These are phyloP conservation scores for Stictonetta naevosa DNA, from an alignment of 2,113 vertebrate species.

Conservation along the genomic window DNA sequence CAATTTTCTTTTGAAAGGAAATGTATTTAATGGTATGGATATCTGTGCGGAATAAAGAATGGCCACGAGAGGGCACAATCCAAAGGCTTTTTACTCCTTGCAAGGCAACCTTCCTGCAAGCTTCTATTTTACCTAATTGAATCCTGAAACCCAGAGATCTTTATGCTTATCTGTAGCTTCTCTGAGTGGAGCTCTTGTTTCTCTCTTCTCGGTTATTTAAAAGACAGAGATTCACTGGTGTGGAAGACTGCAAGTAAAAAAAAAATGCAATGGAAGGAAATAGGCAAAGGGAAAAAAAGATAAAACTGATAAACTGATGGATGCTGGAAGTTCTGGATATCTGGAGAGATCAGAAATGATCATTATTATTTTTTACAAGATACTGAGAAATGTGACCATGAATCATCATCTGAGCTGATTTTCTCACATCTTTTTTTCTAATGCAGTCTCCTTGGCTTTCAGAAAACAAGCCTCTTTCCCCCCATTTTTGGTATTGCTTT, in stretches of 20 bases:
- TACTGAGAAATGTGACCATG: conserved; percentile 70
- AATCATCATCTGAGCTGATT: conserved; percentile 65
- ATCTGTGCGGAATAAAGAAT: background rate
- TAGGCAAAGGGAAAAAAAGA: background rate
- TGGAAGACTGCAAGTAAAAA: conserved; percentile 12
- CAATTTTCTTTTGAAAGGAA: background rate
- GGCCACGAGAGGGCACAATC: conserved; percentile 81
- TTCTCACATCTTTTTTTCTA: conserved; percentile 36
- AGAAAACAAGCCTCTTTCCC: conserved; percentile 36
- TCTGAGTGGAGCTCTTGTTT: conserved; percentile 25
- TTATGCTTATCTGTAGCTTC: conserved; percentile 21
- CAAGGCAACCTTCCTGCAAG: conserved; percentile 17
- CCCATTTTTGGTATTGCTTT: background rate
- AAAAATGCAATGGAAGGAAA: conserved; percentile 24
- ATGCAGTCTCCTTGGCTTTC: conserved; percentile 17
- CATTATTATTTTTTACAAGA: conserved; percentile 30
- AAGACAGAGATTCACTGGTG: background rate
- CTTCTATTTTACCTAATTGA: conserved; percentile 7
- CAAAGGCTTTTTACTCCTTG: conserved; percentile 72
- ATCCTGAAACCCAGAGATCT: conserved; percentile 31
- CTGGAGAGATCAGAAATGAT: conserved; percentile 43
- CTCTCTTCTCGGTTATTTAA: conserved; percentile 4
- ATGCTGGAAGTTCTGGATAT: conserved; percentile 39
- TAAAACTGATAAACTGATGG: background rate
- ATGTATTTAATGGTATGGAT: background rate